phyloP scores from a whole-genome alignment of 2,113 vertebrate genomes.

The Atrichornis clamosus region DNA sequence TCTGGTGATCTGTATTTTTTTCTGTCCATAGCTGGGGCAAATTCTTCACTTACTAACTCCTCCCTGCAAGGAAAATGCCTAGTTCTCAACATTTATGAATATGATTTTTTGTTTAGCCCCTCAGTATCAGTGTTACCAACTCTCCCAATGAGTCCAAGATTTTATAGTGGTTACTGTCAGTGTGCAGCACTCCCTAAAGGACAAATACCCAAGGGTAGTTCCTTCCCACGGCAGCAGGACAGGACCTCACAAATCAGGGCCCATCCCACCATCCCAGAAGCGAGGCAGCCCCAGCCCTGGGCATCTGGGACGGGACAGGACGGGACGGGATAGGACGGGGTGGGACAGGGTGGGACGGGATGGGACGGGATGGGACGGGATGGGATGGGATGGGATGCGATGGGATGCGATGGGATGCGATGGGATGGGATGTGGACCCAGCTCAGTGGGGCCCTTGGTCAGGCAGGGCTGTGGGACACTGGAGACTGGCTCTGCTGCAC shows the following conservation, averaged over 20 bases:
- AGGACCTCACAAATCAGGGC: background rate
- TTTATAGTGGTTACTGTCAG: background rate
- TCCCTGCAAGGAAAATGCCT: background rate
- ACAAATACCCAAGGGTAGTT: background rate
- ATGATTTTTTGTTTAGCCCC: background rate
- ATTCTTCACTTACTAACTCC: background rate
- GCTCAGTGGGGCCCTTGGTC: background rate
- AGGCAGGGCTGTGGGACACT: too few species aligned
- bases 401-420: too few species aligned
- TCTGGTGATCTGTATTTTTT: background rate
- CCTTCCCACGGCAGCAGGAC: background rate
- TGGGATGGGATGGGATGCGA: too few species aligned
- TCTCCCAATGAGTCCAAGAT: background rate
- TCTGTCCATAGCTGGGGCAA: background rate
- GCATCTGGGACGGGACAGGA: background rate
- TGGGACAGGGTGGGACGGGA: fast-evolving
- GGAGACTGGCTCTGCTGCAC: background rate
- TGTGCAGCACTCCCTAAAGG: background rate
- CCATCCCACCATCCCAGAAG: background rate
- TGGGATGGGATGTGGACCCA: background rate
- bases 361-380: too few species aligned
- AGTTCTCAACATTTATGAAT: background rate
- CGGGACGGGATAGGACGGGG: fast-evolving
- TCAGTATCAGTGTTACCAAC: background rate
- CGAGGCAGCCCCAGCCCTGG: background rate